Base-by-base conservation (phyloP, 92 coral and sea anemone species). In the Actinostola sp. region DNA sequence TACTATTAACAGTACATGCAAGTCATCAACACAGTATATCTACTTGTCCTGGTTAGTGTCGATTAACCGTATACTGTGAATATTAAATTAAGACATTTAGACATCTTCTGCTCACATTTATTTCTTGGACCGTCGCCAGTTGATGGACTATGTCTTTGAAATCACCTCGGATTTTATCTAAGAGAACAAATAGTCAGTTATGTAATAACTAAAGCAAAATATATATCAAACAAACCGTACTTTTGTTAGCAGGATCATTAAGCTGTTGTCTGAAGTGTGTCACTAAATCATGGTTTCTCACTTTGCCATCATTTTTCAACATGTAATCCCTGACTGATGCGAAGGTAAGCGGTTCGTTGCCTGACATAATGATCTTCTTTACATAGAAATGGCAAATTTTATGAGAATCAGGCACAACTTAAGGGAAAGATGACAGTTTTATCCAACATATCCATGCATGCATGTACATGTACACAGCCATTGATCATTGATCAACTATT, bases 201-300 rank as follows among this genome's bases (percentile, higher is more conserved):
- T 58, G 20, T 28, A 4, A 65, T 17, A 34, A 62, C 3, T 17
- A 36, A 26, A 38, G 0, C 44, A 64, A 64, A 25, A 39, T 25
- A 17, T 8, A 30, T 27, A 26, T 16, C 26, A 11, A 29, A 41
- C 61, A 8, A 58, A 27, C 25, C 89, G 49, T 64, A 95, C 99
- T 84, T 65, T 95, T 83, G 86, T 95, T 92, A 2, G 59, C 97
- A 1, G 89, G 89, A 45, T 95, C 92, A 66, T 95, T 92, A 36
- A 95, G 89, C 50, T 92, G 99, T 39, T 75, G 84, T 65, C 97
- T 82, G 68, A 95, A 95, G 69, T 95, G 97, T 42, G 88, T 89
- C 30, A 95, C 92, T n/a, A 95, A 85, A 58, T 95, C 99, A 56
- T 84, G 82, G 45, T 89, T 89, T 64, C 69, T 82, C 43, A 95